A percentile compares a stretch with the other conserved stretches of the same genome.
Conservation (phyloP, 35 echinoderm and acorn worm genomes). For the Ptychodera flava region DNA sequence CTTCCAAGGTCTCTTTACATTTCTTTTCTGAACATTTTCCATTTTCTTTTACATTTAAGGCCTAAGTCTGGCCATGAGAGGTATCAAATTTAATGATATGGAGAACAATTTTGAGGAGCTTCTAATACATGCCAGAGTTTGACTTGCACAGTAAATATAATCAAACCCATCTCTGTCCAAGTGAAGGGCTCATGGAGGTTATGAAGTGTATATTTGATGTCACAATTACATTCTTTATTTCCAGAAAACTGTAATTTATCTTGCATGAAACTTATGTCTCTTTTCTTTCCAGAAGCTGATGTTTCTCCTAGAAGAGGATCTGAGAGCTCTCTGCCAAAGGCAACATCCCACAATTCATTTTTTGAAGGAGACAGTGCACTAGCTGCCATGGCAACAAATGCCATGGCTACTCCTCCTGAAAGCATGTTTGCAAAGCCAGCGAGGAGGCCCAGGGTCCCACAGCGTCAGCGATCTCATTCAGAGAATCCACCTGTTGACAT, state of each 20-base stretch:
- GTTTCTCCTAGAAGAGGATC: constrained; percentile 44
- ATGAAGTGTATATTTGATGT: too few species aligned
- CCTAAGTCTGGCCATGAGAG: not conserved
- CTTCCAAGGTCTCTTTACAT: not conserved
- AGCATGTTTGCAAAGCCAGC: constrained; percentile 7
- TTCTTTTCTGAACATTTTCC: not conserved
- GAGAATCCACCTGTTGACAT: not conserved
- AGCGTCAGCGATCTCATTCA: constrained; percentile 7
- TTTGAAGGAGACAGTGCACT: constrained; percentile 59
- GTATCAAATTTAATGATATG: not conserved
- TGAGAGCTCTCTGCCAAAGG: constrained; percentile 25
- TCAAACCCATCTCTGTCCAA: too few species aligned
- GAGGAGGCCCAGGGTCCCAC: constrained; percentile 19
- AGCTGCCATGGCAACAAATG: constrained; percentile 60
- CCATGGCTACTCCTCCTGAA: constrained; percentile 27
- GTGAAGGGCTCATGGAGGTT: too few species aligned
- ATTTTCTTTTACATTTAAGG: not conserved
- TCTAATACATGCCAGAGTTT: not conserved
- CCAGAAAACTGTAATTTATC: too few species aligned
- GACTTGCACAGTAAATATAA: not conserved
- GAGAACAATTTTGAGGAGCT: not conserved
- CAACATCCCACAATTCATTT: constrained; percentile 75
- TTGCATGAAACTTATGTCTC: not conserved
- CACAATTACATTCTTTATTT: too few species aligned
- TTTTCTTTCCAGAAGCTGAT: constrained; percentile 45